Conservation (phyloP, 2,113 vertebrate genomes). For the Lynx canadensis region DNA sequence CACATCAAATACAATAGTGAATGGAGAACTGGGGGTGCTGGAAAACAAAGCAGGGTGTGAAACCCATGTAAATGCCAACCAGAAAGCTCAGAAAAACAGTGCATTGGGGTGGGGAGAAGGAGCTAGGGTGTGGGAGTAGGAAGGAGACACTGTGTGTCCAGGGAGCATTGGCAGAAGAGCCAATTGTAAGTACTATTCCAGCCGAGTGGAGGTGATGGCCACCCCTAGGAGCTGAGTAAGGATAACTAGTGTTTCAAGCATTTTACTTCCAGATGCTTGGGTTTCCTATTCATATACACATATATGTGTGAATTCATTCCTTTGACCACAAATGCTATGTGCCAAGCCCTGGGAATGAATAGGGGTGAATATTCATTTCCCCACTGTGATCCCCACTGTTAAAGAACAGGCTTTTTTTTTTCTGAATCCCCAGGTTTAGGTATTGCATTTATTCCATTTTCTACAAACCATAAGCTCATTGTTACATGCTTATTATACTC, state of each 20-base stretch:
- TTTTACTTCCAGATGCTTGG: neutral
- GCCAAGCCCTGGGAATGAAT: neutral
- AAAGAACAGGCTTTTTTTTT: neutral
- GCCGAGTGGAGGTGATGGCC: neutral
- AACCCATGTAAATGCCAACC: neutral
- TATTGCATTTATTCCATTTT: constrained; percentile 35
- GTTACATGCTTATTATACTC: neutral
- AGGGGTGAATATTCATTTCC: neutral
- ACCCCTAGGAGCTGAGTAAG: neutral
- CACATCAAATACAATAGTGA: neutral
- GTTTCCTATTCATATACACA: neutral
- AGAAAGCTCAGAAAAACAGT: neutral
- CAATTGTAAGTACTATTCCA: neutral
- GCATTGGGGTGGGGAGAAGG: neutral
- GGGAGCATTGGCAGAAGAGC: neutral
- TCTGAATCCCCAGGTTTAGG: neutral
- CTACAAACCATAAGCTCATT: neutral
- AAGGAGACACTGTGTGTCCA: neutral
- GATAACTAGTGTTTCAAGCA: neutral
- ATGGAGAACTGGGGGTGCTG: neutral
- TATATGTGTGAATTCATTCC: neutral
- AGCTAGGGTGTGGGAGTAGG: neutral
- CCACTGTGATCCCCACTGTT: neutral
- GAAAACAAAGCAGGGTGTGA: neutral
- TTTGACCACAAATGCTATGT: neutral